A percentile compares a stretch with the other conserved stretches of the same genome.
phyloP scores from a whole-genome alignment of 2,113 vertebrate species.

The Sapayoa aenigma region DNA sequence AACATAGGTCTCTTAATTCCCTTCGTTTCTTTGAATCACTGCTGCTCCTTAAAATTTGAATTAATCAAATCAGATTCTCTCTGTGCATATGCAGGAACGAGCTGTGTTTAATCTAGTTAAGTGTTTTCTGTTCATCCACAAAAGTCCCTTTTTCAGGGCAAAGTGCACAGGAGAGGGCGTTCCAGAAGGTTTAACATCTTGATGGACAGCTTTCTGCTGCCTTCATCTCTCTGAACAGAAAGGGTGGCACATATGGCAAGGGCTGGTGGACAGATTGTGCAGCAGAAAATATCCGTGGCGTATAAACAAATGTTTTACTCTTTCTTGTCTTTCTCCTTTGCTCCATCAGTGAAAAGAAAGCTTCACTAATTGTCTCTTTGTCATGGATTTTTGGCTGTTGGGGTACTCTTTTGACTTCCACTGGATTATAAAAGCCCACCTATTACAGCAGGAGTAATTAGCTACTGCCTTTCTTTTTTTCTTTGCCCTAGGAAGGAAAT shows the following conservation, averaged over 20 bases:
- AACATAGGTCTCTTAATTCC: fast-evolving
- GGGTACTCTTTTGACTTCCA: not conserved
- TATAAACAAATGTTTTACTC: conserved; percentile 28
- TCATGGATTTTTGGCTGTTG: not conserved
- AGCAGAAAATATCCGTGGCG: conserved; percentile 36
- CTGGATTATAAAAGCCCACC: not conserved
- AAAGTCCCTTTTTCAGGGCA: not conserved
- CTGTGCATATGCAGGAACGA: not conserved
- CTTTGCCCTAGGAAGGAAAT: not conserved
- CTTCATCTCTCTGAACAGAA: conserved; percentile 49
- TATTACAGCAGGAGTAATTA: not conserved
- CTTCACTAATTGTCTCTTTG: not conserved
- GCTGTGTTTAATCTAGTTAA: conserved; percentile 43
- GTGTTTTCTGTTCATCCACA: conserved; percentile 30
- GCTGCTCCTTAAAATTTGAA: conserved; percentile 6
- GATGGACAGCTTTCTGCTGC: conserved; percentile 60
- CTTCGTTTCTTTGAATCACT: not conserved
- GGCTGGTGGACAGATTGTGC: conserved; percentile 53
- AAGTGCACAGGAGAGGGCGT: conserved; percentile 22
- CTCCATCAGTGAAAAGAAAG: not conserved
- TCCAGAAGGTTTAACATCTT: conserved; percentile 64
- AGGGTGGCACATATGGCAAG: conserved; percentile 38
- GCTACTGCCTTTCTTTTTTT: not conserved
- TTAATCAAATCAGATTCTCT: conserved; percentile 10
- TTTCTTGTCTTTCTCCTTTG: conserved; percentile 12